phyloP scores from a whole-genome alignment of 35 echinoderm and acorn worm genomes.

The Lytechinus variegatus region DNA sequence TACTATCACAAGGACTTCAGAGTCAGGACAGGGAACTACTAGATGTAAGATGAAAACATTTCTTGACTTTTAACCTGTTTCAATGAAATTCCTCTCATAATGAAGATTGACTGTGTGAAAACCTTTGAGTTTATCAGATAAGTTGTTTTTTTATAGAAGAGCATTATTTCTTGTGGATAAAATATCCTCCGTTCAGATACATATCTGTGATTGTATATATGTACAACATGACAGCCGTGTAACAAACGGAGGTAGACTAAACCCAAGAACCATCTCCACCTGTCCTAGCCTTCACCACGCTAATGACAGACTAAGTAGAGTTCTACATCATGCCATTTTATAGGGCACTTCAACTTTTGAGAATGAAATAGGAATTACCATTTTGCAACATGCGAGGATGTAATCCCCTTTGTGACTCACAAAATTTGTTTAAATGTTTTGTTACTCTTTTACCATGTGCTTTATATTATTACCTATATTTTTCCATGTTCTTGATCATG shows the following conservation, averaged over 20 bases:
- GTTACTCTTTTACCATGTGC: neutral
- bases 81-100: no score
- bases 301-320: neutral
- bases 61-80: no score
- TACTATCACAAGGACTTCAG: constrained; percentile 86
- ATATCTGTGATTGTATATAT: constrained; percentile 41
- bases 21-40: constrained; percentile 82
- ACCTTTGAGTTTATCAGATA: no score
- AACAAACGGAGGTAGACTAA: constrained; percentile 40
- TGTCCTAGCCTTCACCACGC: neutral
- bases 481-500: neutral
- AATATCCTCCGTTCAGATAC: constrained; percentile 37
- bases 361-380: neutral
- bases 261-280: constrained; percentile 8
- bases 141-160: no score
- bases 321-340: neutral
- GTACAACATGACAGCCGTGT: constrained; percentile 51
- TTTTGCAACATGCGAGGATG: neutral
- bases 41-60: constrained; percentile 59
- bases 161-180: neutral
- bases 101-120: no score
- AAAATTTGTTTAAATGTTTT: neutral
- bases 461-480: neutral
- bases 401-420: neutral
- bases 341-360: neutral